Percentiles rank a stretch among this genome's conserved stretches.
Evolutionary conservation across 2,797 vertebrate species (phyloP).

Genomic region (Muscicapa comitata): DNA sequence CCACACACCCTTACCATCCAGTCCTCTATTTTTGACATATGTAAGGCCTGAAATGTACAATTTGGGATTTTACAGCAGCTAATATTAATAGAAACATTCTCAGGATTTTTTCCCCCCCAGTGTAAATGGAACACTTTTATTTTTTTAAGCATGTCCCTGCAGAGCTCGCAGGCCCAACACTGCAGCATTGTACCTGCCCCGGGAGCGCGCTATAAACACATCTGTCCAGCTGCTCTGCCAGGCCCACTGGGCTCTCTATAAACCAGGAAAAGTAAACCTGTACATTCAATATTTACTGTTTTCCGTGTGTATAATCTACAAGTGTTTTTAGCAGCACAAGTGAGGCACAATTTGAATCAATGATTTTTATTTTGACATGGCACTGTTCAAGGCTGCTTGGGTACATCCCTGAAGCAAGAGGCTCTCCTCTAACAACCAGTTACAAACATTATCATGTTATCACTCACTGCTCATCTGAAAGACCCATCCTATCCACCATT

Average conservation of each 20-base stretch:
- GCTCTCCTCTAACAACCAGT: neutral
- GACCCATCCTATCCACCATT: neutral
- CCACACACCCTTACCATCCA: neutral
- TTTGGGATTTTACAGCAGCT: conserved; percentile 37
- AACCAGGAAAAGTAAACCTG: conserved; percentile 55
- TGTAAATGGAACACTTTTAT: conserved; percentile 59
- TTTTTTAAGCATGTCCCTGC: conserved; percentile 45
- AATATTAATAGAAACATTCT: conserved; percentile 68
- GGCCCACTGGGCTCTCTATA: conserved; percentile 31
- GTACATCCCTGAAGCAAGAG: neutral
- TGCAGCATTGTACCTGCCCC: conserved; percentile 40
- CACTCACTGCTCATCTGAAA: neutral
- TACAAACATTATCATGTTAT: neutral
- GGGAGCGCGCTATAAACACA: conserved; percentile 50
- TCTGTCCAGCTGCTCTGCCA: conserved; percentile 53
- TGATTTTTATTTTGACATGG: neutral
- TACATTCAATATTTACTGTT: conserved; percentile 53
- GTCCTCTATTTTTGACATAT: conserved; percentile 18
- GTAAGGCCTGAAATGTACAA: conserved; percentile 10
- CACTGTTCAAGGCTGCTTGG: neutral
- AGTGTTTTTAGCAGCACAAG: conserved; percentile 16
- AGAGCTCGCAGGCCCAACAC: conserved; percentile 34
- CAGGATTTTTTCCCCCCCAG: conserved; percentile 2
- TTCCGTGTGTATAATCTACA: neutral
- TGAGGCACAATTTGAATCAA: neutral